These are phyloP conservation scores for Rhopalosiphum padi DNA, from an alignment of 1,140 invertebrate species.

Conservation along the genomic window DNA sequence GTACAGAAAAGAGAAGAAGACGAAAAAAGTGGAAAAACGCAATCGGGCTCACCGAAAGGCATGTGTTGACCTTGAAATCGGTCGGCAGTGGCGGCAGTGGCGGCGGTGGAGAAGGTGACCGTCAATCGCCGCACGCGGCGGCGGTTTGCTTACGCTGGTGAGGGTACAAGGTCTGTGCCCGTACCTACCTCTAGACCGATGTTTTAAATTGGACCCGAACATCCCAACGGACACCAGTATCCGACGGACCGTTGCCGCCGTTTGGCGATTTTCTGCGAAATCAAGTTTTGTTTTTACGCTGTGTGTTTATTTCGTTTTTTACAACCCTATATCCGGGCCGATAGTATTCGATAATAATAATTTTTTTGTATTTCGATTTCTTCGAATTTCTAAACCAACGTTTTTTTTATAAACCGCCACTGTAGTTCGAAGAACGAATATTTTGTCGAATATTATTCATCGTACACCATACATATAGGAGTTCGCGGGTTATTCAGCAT, in stretches of 20 bases:
- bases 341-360: neutral
- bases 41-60: conserved; percentile 20
- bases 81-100: neutral
- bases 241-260: conserved; percentile 57
- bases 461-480: neutral
- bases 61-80: conserved; percentile 34
- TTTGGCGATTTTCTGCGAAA: conserved; percentile 44
- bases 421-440: conserved; percentile 31
- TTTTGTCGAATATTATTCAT: too few relatives aligned
- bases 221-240: conserved; percentile 44
- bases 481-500: conserved; percentile 39
- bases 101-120: neutral
- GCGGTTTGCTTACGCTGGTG: conserved; percentile 1
- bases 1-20: neutral
- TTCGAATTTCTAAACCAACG: neutral
- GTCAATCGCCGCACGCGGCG: conserved; percentile 4
- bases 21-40: neutral
- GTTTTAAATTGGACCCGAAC: conserved; percentile 39
- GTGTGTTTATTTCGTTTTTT: neutral
- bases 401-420: neutral
- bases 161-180: conserved; percentile 49
- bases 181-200: neutral
- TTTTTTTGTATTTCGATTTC: neutral
- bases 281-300: neutral
- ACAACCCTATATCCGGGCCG: neutral